These are phyloP conservation scores for Apamea anceps DNA, from an alignment of 2,888 invertebrate genomes.

Conservation along the genomic window DNA sequence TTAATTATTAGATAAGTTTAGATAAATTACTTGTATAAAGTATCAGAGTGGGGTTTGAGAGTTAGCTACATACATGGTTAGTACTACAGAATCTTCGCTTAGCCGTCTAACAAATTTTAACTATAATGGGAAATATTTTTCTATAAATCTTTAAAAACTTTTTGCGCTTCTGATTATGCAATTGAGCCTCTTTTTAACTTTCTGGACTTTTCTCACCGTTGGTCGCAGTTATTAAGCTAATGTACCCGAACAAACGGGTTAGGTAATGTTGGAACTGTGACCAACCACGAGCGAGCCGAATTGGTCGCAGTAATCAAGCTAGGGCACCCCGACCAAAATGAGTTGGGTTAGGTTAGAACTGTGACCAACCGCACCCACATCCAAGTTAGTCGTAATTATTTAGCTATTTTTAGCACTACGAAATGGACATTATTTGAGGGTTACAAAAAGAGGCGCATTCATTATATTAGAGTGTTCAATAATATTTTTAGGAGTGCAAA, in stretches of 20 bases:
- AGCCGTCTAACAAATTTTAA: neutral
- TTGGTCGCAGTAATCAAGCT: neutral
- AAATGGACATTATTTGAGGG: neutral
- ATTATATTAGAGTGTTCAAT: neutral
- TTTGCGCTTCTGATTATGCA: neutral
- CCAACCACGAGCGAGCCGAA: neutral
- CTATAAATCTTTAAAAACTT: neutral
- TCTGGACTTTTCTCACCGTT: no score
- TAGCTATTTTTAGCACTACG: neutral
- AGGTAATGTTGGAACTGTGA: neutral
- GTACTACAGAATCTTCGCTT: neutral
- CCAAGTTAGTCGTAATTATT: neutral
- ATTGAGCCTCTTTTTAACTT: neutral
- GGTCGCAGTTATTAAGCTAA: neutral
- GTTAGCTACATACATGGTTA: neutral
- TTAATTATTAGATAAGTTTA: constrained; percentile 12
- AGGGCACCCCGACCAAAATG: neutral
- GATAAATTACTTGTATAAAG: neutral
- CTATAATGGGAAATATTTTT: neutral
- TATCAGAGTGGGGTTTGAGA: neutral
- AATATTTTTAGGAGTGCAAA: neutral
- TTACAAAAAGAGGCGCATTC: neutral
- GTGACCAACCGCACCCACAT: neutral
- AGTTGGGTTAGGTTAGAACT: neutral
- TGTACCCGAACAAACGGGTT: neutral